phyloP scores from a whole-genome alignment of 2,113 vertebrate genomes.

The Jaculus jaculus region DNA sequence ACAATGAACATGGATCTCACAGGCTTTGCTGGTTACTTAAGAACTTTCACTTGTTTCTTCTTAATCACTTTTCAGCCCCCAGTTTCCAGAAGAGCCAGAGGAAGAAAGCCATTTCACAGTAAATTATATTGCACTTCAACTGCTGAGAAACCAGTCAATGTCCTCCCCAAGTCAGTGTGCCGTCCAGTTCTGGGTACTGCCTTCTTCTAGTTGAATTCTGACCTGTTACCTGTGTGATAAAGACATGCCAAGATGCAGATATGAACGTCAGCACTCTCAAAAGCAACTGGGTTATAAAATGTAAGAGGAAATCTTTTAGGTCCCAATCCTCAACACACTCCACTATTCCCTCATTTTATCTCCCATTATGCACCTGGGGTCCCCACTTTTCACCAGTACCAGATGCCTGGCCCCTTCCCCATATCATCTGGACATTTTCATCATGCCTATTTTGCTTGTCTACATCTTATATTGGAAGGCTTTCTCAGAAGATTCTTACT shows the following conservation, averaged over 20 bases:
- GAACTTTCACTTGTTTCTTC: constrained; percentile 67
- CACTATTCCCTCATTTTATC: not conserved
- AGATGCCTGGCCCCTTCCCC: not conserved
- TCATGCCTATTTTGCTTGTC: not conserved
- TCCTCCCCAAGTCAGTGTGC: constrained; percentile 32
- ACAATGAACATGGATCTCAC: not conserved
- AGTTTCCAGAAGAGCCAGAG: constrained; percentile 62
- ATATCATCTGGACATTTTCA: not conserved
- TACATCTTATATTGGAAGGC: not conserved
- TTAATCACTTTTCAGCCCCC: constrained; percentile 55
- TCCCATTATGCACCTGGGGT: not conserved
- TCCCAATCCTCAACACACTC: not conserved
- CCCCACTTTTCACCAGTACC: not conserved
- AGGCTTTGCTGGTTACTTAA: constrained; percentile 45
- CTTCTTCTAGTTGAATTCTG: constrained; percentile 69
- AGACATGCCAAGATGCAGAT: not conserved
- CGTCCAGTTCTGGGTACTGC: constrained; percentile 38
- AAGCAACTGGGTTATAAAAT: not conserved
- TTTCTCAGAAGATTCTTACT: not conserved
- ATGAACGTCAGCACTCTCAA: not conserved
- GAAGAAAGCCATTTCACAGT: constrained; percentile 49
- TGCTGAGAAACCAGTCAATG: constrained; percentile 64
- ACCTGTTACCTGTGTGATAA: constrained; percentile 28
- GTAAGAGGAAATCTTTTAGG: not conserved
- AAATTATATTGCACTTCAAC: constrained; percentile 44